These are phyloP conservation scores for Centrocercus urophasianus DNA, from an alignment of 2,113 vertebrate genomes.

Conservation along the genomic window DNA sequence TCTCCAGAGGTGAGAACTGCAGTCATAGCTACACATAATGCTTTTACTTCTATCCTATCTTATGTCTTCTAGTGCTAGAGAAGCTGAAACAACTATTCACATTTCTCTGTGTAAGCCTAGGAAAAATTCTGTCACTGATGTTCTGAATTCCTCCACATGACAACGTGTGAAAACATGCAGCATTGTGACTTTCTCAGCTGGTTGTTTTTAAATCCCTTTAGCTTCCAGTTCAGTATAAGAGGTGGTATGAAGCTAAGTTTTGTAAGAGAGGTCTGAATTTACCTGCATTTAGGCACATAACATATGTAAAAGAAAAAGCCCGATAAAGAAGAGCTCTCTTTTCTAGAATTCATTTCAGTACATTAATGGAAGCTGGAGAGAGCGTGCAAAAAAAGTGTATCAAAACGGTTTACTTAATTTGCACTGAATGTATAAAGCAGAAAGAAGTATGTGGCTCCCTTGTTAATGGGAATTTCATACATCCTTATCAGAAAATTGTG, in stretches of 20 bases:
- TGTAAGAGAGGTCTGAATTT: neutral
- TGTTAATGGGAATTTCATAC: neutral
- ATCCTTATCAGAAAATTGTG: constrained; percentile 28
- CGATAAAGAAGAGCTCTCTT: neutral
- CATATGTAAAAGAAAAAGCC: neutral
- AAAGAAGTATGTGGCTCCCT: neutral
- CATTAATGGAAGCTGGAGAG: neutral
- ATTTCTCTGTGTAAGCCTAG: neutral
- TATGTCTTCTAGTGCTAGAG: neutral
- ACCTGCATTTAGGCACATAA: neutral
- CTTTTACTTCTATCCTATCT: neutral
- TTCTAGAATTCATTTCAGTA: neutral
- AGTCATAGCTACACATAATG: neutral
- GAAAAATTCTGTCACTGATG: neutral
- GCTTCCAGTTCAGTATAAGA: neutral
- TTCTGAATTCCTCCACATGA: neutral
- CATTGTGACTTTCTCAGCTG: neutral
- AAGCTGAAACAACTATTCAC: neutral
- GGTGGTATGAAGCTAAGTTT: neutral
- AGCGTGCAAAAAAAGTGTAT: neutral
- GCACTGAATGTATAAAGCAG: neutral
- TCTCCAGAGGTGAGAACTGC: neutral
- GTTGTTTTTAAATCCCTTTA: accelerated
- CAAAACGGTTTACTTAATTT: neutral
- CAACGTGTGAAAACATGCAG: neutral